These are phyloP conservation scores for Pseudobourletiella spinata DNA, from an alignment of 1,140 invertebrate genomes.

Conservation along the genomic window DNA sequence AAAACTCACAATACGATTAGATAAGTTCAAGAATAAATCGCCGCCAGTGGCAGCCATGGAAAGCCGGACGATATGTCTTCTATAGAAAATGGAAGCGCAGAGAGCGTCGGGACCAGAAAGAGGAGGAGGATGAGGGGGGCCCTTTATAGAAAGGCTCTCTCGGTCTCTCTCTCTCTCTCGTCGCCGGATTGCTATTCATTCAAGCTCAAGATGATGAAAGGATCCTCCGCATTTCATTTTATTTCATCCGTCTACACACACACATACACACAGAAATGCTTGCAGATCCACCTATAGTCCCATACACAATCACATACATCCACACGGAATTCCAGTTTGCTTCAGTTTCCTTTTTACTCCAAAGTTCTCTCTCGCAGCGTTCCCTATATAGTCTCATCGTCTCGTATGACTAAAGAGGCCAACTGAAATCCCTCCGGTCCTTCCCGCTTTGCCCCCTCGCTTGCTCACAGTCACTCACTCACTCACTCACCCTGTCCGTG, in stretches of 20 bases:
- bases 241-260: neutral
- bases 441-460: neutral
- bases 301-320: too few species aligned
- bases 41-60: neutral
- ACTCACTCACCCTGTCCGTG: neutral
- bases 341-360: neutral
- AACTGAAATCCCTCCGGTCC: too few species aligned
- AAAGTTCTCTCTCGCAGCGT: too few species aligned
- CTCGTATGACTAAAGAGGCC: too few species aligned
- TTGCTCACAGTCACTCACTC: neutral
- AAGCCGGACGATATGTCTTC: slow-evolving; percentile 2
- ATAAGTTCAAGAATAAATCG: neutral
- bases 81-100: slow-evolving; percentile 8
- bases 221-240: neutral
- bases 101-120: too few species aligned
- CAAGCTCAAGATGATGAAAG: slow-evolving; percentile 7
- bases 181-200: slow-evolving; percentile 11
- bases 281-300: too few species aligned
- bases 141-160: too few species aligned
- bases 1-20: neutral
- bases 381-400: too few species aligned
- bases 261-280: too few species aligned
- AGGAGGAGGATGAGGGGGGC: too few species aligned
- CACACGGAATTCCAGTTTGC: slow-evolving; percentile 1
- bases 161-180: too few species aligned